phyloP scores from a whole-genome alignment of 2,797 vertebrate species.

The Apodemus agrarius region DNA sequence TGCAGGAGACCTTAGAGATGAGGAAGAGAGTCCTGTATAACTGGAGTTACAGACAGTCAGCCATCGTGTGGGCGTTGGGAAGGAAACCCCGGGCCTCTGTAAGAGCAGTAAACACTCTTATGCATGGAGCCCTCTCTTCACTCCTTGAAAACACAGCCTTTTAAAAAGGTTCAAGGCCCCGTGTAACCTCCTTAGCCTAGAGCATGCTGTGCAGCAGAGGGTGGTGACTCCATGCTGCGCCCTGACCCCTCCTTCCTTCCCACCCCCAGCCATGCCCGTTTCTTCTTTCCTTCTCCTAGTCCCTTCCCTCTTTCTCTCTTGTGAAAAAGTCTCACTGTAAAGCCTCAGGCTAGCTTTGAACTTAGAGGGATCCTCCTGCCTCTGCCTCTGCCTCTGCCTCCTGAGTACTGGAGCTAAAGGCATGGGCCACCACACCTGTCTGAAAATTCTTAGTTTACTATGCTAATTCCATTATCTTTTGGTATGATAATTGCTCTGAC shows the following conservation, averaged over 20 bases:
- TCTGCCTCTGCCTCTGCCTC: background rate
- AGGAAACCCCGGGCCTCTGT: no score
- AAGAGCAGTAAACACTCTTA: background rate
- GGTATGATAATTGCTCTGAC: background rate
- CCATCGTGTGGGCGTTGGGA: background rate
- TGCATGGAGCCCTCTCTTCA: background rate
- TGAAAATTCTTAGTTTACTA: conserved; percentile 21
- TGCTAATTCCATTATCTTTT: background rate
- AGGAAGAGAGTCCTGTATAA: background rate
- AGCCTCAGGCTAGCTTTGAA: background rate
- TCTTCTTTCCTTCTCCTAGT: background rate
- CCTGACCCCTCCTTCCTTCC: background rate
- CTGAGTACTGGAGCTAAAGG: background rate
- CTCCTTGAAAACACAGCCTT: background rate
- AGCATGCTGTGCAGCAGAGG: background rate
- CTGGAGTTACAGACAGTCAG: background rate
- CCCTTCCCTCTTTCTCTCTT: background rate
- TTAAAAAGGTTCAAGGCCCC: background rate
- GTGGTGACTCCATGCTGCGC: background rate
- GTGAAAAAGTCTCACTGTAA: background rate
- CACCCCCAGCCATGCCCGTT: background rate
- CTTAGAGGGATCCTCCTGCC: background rate
- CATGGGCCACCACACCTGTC: background rate
- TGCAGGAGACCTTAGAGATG: background rate
- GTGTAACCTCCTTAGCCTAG: background rate